phyloP scores from a whole-genome alignment of 1,140 invertebrate genomes.

The Anastatus disparis region DNA sequence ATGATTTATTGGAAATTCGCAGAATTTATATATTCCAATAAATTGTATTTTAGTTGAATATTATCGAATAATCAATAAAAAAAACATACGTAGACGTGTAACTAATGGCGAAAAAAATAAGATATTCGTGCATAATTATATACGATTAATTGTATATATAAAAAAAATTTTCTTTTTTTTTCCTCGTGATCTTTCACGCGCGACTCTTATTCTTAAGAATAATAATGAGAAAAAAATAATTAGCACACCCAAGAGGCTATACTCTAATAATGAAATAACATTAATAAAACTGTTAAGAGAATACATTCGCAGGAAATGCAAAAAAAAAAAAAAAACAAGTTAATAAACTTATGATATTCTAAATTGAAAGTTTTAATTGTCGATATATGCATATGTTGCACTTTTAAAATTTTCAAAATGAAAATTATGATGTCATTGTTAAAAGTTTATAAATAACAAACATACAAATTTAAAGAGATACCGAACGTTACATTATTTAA shows the following conservation, averaged over 20 bases:
- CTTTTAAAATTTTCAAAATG: conserved; percentile 17
- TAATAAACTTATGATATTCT: conserved; percentile 6
- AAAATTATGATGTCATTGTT: conserved; percentile 29
- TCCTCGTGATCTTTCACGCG: background rate
- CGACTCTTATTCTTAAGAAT: background rate
- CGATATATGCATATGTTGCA: conserved; percentile 1
- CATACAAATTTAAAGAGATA: background rate
- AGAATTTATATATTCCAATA: background rate
- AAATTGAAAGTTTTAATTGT: conserved; percentile 30
- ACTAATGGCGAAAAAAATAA: background rate
- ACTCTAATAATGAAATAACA: background rate
- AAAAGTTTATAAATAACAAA: conserved; percentile 30
- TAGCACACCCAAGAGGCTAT: background rate
- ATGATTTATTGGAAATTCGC: background rate
- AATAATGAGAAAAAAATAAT: background rate
- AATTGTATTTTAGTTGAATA: conserved; percentile 5
- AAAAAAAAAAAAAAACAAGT: background rate
- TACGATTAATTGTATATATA: conserved; percentile 2
- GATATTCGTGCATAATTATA: conserved; percentile 12
- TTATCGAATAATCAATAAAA: conserved; percentile 19
- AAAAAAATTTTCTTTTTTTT: no score
- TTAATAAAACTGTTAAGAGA: no score
- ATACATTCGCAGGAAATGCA: no score
- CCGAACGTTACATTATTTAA: conserved; percentile 17
- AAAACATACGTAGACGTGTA: background rate